Evolutionary conservation across 2,797 vertebrate species (phyloP).

Genomic region (Toxotes lorentzi): DNA sequence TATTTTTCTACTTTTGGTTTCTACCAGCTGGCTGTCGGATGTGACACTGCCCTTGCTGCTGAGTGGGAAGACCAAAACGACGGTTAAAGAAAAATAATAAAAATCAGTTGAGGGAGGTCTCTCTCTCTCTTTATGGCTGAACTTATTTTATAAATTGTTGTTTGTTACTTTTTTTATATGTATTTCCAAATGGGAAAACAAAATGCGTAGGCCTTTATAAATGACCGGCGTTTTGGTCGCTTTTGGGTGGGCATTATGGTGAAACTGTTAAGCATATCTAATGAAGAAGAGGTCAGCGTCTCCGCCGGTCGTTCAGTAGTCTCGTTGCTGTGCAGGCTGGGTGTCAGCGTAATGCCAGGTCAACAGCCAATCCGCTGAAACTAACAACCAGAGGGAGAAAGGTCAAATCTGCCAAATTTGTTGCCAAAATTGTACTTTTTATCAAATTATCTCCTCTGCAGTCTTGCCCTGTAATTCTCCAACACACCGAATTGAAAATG

Average conservation of each 20-base stretch:
- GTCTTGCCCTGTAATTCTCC: slow-evolving; percentile 45
- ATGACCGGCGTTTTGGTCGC: slow-evolving; percentile 61
- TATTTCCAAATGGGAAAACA: slow-evolving; percentile 71
- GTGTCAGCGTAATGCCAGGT: slow-evolving; percentile 44
- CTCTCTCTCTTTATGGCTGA: slow-evolving; percentile 84
- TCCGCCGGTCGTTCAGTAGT: slow-evolving; percentile 18
- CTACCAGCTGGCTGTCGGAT: slow-evolving; percentile 71
- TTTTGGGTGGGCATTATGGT: slow-evolving; percentile 75
- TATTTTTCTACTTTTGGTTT: slow-evolving; percentile 67
- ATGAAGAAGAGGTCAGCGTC: slow-evolving; percentile 64
- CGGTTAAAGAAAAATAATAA: slow-evolving; percentile 26
- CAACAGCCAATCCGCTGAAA: slow-evolving; percentile 48
- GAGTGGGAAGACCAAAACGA: slow-evolving; percentile 67
- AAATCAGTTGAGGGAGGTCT: slow-evolving; percentile 43
- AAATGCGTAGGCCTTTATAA: slow-evolving; percentile 73
- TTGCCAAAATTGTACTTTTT: slow-evolving; percentile 86
- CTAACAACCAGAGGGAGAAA: slow-evolving; percentile 47
- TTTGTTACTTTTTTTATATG: slow-evolving; percentile 84
- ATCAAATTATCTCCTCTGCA: slow-evolving; percentile 43
- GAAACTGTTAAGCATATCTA: slow-evolving; percentile 83
- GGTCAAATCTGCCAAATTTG: slow-evolving; percentile 89
- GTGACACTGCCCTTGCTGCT: slow-evolving; percentile 82
- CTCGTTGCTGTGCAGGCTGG: slow-evolving; percentile 32
- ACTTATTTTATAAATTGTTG: slow-evolving; percentile 83
- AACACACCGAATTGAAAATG: slow-evolving; percentile 33